Percentiles rank a stretch among this genome's conserved stretches.
Evolutionary conservation across 2,888 invertebrate species (phyloP).

Genomic region (Eugnorisma glareosa): DNA sequence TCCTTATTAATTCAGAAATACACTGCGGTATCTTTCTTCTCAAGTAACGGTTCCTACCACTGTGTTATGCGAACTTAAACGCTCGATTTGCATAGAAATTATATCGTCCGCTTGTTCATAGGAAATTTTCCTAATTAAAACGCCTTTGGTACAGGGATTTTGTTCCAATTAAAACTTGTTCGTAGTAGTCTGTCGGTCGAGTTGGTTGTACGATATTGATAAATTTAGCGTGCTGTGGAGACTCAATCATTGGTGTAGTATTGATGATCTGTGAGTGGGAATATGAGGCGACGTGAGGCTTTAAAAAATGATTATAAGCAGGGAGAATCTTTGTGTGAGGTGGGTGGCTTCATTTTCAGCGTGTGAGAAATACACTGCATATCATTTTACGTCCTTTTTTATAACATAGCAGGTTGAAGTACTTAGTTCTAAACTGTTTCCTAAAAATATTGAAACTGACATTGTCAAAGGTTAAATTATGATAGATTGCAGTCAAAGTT

Average conservation of each 20-base stretch:
- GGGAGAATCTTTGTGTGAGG: background rate
- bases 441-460: background rate
- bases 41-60: constrained; percentile 69
- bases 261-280: constrained; percentile 14
- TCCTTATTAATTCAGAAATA: constrained; percentile 79
- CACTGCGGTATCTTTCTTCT: constrained; percentile 70
- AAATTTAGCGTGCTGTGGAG: constrained; percentile 66
- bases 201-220: constrained; percentile 77
- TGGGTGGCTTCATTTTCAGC: background rate
- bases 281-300: no score
- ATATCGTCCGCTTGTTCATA: constrained; percentile 89
- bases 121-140: constrained; percentile 90
- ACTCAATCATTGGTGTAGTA: constrained; percentile 29
- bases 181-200: constrained; percentile 65
- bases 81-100: constrained; percentile 90
- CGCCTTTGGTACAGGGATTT: constrained; percentile 88
- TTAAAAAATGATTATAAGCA: background rate
- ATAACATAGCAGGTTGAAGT: background rate
- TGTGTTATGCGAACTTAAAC: constrained; percentile 87
- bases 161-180: constrained; percentile 89
- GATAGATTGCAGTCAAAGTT: background rate
- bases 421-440: background rate
- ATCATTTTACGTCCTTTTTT: background rate
- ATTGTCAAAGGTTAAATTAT: background rate
- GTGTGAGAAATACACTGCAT: background rate